Evolutionary conservation across 2,113 vertebrate genomes (phyloP), one percentile per base, ranked within the genome.

Genomic region (Nematolebias whitei): DNA sequence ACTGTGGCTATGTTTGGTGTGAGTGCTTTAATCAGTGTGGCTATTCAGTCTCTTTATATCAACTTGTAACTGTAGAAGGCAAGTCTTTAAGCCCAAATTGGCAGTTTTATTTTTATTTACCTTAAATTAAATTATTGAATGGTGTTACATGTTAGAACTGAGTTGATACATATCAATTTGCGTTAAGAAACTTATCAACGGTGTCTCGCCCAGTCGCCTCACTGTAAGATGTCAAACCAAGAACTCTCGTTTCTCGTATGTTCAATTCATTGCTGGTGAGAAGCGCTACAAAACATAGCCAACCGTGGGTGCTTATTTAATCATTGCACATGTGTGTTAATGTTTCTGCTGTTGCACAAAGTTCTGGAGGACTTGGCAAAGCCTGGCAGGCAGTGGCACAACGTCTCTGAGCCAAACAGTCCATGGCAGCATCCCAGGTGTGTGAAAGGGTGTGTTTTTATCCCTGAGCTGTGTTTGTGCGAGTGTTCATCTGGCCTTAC

Each of bases 351-450:
- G 61, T 53, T 68, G 60, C 65, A 61, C 45, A 40, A 49, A 51
- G 59, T 65, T 35, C 58, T 38, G 43, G 61, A 78, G 49, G 74
- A 82, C 71, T 65, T 82, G 55, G 66, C 60, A 78, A 65, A 63
- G 45, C 24, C 70, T 66, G 62, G 61, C 14, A 20, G 0, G 52
- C 63, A 74, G 74, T 20, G 5, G 66, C 79, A 82, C 71, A 80
- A 72, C 58, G 16, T 47, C 62, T 70, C 40, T 41, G 68, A 74
- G 80, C 68, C 56, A 72, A 72, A 76, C 49, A 76, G 29, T 53
- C 67, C 63, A 66, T 48, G 59, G 58, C 82, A 80, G 76, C 14
- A 44, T 72, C 66, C 81, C 77, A 85, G 73, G 69, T 80, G 80
- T 72, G 43, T 83, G 75, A 71, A 65, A 16, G 39, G 68, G 35